Evolutionary conservation across 2,888 invertebrate species (phyloP), one percentile per base, ranked within the genome.

Genomic region (Drosophila crucigera): DNA sequence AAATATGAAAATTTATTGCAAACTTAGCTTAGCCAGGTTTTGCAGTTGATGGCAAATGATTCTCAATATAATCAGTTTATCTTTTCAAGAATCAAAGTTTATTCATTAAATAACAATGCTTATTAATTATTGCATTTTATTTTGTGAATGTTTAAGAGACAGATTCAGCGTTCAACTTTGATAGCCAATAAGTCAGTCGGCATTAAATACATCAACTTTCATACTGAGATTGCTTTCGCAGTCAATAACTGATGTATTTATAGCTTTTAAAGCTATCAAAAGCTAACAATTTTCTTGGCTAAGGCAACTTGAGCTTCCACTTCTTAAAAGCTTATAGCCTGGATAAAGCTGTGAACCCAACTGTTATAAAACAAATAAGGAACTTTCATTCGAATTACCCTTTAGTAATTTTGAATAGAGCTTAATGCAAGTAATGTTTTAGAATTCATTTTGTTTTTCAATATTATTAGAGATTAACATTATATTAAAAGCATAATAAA

Each of bases 181-280:
- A 22, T 16, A 47, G 16, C 47, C 22, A 47, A 47, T 47, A 47
- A 22, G n/a, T 5, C 5, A 41, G 47, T 22, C 16, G 16, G 7
- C 47, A 47, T 16, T 4, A 47, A 47, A 47, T 22, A 4, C 14
- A 16, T 47, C 4, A 47, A 4, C 16, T 25, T 14, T 0, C 16
- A 22, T 22, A 47, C 22, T 16, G 25, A 47, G 28, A 28, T 28
- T 10, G 28, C 25, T 28, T 19, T 28, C 19, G 19, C 50, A 28
- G 28, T 25, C 37, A 28, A 16, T 14, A 19, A 14, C 16, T 14
- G 4, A 30, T 39, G 4, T 22, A 16, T 0, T 14, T 35, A 16
- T 9, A 25, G 55, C 55, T 55, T 55, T 28, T 11, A 55, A 56
- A 56, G 56, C 39, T 56, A n/a, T 25, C 14, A 28, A 39, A 39